Evolutionary conservation across 2,797 vertebrate species (phyloP).

Genomic region (Argya squamiceps): DNA sequence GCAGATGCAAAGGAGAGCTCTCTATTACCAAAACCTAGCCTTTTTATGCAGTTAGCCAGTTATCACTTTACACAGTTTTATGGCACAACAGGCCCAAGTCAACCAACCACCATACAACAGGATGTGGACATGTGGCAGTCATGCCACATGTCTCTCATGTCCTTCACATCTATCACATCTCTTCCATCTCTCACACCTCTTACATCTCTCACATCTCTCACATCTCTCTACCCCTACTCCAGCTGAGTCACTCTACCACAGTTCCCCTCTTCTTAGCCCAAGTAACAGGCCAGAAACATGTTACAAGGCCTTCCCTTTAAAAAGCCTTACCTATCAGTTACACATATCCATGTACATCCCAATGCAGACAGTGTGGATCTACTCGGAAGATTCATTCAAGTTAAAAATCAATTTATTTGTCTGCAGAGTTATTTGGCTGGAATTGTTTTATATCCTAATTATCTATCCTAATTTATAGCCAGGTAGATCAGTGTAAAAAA

Average conservation of each 20-base stretch:
- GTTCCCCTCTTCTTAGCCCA: background rate
- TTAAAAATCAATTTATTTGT: background rate
- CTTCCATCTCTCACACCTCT: background rate
- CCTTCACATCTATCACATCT: background rate
- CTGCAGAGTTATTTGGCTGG: background rate
- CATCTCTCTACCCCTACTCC: background rate
- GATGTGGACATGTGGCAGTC: no score
- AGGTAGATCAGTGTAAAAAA: background rate
- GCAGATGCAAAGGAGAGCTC: background rate
- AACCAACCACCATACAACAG: background rate
- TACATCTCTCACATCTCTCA: background rate
- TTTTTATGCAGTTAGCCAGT: background rate
- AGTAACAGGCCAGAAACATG: background rate
- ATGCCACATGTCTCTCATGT: no score
- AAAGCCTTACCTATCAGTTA: rapidly evolving
- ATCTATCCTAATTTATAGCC: background rate
- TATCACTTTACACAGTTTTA: background rate
- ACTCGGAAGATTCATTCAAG: background rate
- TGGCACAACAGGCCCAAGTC: background rate
- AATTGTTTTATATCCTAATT: background rate
- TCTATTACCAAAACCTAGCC: rapidly evolving
- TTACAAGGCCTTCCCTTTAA: background rate
- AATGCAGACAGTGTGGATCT: background rate
- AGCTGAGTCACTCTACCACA: background rate
- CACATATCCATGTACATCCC: background rate